Base-by-base conservation (phyloP, 2,797 vertebrate species). In the Squalus acanthias region DNA sequence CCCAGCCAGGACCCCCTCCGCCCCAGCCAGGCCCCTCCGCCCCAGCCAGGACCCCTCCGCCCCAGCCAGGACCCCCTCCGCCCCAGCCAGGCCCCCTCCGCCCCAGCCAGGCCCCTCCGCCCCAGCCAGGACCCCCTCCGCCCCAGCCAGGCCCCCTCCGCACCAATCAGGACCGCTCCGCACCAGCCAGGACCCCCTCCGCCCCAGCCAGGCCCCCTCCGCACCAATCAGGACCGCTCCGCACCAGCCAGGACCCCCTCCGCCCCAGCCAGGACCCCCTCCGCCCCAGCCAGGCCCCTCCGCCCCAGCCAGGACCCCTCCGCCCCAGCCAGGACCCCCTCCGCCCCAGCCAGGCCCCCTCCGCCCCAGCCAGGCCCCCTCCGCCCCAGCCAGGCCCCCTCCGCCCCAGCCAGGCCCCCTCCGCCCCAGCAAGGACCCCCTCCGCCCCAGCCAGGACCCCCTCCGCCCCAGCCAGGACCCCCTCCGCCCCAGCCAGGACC, bases 391-490 rank as follows among this genome's bases (percentile, higher is more conserved):
- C n/a, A 85, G 46, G 1, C 76, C 12, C 50, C 7, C 17, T 24
- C 0, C 10, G 1, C 1, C 20, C 0, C 10, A 22, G 60, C 10
- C 50, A 26, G 33, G n/a, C n/a, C n/a, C n/a, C n/a, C n/a, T n/a
- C n/a, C n/a, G n/a, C n/a, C n/a, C n/a, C n/a, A n/a, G n/a, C n/a
- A n/a, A n/a, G n/a, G n/a, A 89, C 9, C 24, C 24, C 5, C 53
- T 29, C 24, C 0, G 3, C 3, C 3, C 60, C 57, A 63, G n/a
- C 46, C n/a, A 82, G 0, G 17, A 7, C 63, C 63, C 88, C 57
- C n/a, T 6, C 50, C 87, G 0, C 4, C 26, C 26, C 4, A 5
- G 33, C 13, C 46, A 82, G 20, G 46, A 5, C 88, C 0, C n/a
- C n/a, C n/a, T n/a, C n/a, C n/a, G 29, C 57, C 29, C 10, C 26